Conservation (phyloP, 2,113 vertebrate genomes). For the Romanogobio albipinnatus region DNA sequence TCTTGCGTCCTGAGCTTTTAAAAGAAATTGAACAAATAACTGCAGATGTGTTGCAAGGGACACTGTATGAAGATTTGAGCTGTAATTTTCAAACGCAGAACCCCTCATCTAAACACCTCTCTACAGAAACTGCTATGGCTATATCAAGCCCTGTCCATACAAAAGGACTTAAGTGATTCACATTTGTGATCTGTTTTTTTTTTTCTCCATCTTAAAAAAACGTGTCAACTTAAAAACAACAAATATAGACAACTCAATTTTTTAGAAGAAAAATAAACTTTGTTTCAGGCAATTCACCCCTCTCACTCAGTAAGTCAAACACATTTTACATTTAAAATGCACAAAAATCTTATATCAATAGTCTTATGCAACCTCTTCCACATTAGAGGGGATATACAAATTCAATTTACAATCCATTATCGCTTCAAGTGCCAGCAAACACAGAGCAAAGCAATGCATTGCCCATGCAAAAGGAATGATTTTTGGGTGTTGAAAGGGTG, state of each 20-base stretch:
- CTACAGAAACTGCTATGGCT: conserved; percentile 40
- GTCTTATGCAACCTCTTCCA: conserved; percentile 27
- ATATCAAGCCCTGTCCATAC: conserved; percentile 51
- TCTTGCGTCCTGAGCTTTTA: conserved; percentile 89
- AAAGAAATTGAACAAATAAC: conserved; percentile 68
- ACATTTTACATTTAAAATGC: conserved; percentile 45
- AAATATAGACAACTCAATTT: conserved; percentile 53
- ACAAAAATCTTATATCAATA: conserved; percentile 32
- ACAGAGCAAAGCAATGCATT: conserved; percentile 26
- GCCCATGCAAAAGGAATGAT: conserved; percentile 41
- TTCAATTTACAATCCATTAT: conserved; percentile 27
- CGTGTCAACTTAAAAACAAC: conserved; percentile 51
- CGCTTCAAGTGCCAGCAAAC: conserved; percentile 38
- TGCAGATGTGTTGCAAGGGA: conserved; percentile 16
- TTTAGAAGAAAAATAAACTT: conserved; percentile 37
- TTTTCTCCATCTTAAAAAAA: conserved; percentile 8
- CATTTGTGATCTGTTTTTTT: conserved; percentile 5
- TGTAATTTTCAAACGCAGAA: conserved; percentile 18
- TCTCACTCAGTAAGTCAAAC: conserved; percentile 19
- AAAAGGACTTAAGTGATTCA: conserved; percentile 30
- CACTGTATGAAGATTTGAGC: conserved; percentile 41
- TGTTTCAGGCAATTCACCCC: conserved; percentile 32
- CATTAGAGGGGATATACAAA: conserved; percentile 30
- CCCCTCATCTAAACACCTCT: conserved; percentile 41
- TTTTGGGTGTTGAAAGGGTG: not conserved